Evolutionary conservation across 1,140 invertebrate genomes (phyloP), one percentile per base, ranked within the genome.

Genomic region (Meloidogyne exigua): DNA sequence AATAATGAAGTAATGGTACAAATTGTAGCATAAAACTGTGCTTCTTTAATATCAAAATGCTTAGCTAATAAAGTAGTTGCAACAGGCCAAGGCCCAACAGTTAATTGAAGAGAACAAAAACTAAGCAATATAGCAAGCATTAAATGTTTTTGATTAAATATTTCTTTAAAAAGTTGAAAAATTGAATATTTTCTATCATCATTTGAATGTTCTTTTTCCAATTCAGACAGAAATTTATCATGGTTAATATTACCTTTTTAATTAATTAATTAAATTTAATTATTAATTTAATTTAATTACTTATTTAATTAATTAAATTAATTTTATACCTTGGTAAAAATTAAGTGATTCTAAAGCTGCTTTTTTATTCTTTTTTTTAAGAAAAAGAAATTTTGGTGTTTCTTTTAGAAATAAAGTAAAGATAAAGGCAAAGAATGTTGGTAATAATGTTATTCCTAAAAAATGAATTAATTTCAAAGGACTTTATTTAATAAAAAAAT

Each of bases 371-470:
- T 82, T 76, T 12, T 32, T 57, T 39, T 84, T 78, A 21, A 83
- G 71, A 42, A 85, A 44, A 64, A 83, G 70, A 68, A 72, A 82
- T 75, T 83, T 83, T 10, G 82, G 82, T 18, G 76, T 82, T 68
- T 83, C 82, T 42, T 83, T 73, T n/a, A 83, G 26, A 0, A 80
- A 75, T 42, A 83, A 39, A 32, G 75, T 73, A 0, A 81, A 77
- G 10, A 83, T 28, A 66, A 82, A 63, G 7, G 42, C 62, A 23
- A 79, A 39, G 49, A 84, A 42, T 10, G 49, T 72, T 28, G 82
- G 82, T 7, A 83, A 62, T 10, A 65, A 21, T 12, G 70, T 77
- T 39, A 83, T 36, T 9, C 76, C 82, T 63, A 68, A 68, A n/a
- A 32, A 44, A 15, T 10, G n/a, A 39, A 42, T 72, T 72, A 32